Conservation (phyloP, 37 sponge, comb jelly and placozoan species). For the Haliclona indistincta region DNA sequence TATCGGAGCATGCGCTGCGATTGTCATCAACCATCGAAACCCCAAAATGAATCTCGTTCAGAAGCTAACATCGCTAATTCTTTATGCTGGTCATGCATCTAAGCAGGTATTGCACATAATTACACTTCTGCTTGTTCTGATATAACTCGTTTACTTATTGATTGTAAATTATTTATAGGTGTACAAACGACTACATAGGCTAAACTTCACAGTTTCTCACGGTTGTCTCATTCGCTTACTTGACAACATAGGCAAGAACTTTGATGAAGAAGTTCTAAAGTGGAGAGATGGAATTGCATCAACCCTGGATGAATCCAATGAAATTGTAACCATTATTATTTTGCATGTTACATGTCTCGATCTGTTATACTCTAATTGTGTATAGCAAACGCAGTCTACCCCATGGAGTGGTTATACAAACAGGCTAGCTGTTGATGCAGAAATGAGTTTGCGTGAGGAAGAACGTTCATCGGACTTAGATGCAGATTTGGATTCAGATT, state of each 20-base stretch:
- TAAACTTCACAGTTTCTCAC: constrained; percentile 4
- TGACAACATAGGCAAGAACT: constrained; percentile 1
- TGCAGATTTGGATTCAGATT: background rate
- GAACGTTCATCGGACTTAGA: background rate
- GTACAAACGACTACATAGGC: constrained; percentile 1
- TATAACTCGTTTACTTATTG: too few relatives aligned
- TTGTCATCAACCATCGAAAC: constrained; percentile 1
- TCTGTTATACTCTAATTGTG: background rate
- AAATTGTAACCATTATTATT: background rate
- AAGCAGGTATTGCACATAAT: constrained; percentile 44
- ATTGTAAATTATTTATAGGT: too few relatives aligned
- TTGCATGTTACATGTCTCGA: background rate
- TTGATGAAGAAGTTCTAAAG: constrained; percentile 3
- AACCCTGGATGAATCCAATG: constrained; percentile 1
- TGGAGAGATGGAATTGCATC: constrained; percentile 7
- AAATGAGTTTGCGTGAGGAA: too few relatives aligned
- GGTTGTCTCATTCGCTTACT: constrained; percentile 1
- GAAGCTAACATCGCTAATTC: constrained; percentile 5
- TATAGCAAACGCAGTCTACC: too few relatives aligned
- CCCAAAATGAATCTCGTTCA: constrained; percentile 21
- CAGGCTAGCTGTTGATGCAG: too few relatives aligned
- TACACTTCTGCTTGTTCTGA: too few relatives aligned
- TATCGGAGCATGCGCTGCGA: constrained; percentile 10
- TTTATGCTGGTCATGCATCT: constrained; percentile 19
- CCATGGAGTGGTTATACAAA: too few relatives aligned